Conservation (phyloP, 2,888 invertebrate species). For the Clistopyga incitator region DNA sequence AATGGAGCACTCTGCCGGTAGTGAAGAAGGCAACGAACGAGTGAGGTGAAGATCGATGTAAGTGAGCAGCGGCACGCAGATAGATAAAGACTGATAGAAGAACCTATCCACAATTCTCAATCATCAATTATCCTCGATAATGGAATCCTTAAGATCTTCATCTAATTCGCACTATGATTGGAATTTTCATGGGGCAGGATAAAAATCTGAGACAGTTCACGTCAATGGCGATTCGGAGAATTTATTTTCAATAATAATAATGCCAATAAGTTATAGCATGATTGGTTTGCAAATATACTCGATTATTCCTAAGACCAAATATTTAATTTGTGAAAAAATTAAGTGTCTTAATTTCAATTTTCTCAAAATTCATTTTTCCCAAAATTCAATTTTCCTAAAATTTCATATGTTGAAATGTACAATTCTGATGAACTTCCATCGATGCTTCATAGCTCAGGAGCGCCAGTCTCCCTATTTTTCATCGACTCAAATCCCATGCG, state of each 20-base stretch:
- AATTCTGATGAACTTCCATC: too few species aligned
- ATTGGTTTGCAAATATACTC: too few species aligned
- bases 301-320: too few species aligned
- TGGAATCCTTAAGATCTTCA: conserved; percentile 33
- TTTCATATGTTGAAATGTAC: too few species aligned
- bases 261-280: too few species aligned
- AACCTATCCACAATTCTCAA: conserved; percentile 60
- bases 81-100: conserved; percentile 17
- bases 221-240: too few species aligned
- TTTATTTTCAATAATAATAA: too few species aligned
- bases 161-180: neutral
- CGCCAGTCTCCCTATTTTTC: neutral
- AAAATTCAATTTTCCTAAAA: too few species aligned
- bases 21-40: conserved; percentile 30
- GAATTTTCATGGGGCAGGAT: neutral
- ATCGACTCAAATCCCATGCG: neutral
- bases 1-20: conserved; percentile 53
- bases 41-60: neutral
- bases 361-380: too few species aligned
- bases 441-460: neutral
- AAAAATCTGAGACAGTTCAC: too few species aligned
- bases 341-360: too few species aligned
- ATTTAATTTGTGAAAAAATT: too few species aligned
- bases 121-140: conserved; percentile 63
- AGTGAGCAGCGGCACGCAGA: conserved; percentile 9